Evolutionary conservation across 2,113 vertebrate genomes (phyloP), one percentile per base, ranked within the genome.

Genomic region (Leptocoma aspasia): DNA sequence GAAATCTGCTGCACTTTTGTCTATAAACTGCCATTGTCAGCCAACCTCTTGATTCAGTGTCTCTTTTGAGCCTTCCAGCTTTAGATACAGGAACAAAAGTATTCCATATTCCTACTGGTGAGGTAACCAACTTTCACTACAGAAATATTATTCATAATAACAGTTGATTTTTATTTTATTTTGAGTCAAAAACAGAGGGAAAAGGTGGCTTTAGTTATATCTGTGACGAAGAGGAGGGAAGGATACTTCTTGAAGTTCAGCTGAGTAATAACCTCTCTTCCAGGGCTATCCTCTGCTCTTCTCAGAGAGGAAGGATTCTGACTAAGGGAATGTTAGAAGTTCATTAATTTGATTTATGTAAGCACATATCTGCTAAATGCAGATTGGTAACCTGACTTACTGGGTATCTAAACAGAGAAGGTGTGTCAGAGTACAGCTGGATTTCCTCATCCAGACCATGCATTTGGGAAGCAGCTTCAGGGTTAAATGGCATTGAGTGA

Each of bases 131-230:
- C 50, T 70, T 84, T 44, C 45, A 47, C 47, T 75, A 13, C n/a
- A 68, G 57, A 86, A 93, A 28, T 72, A 45, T 28, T 75, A 11
- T 39, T n/a, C n/a, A n/a, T n/a, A 41, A 41, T 47, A 41, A 13
- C 8, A 16, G 26, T 10, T 75, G 10, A 13, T 65, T 56, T 73
- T 47, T 47, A 56, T 47, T 64, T 54, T 64, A 27, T 52, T 72
- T 22, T 1, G 2, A 49, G 35, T 84, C 24, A 56, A 30, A 20
- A 85, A 16, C 0, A 0, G 30, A 30, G 15, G 19, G 30, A 5
- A 41, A n/a, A 41, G 4, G 3, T 56, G 24, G 19, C 30, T 65
- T 75, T 57, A 35, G 35, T 85, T 75, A 5, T 6, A 41, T 26
- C 20, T 6, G 2, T 57, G 60, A 41, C 47, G 49, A 64, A 47